These are phyloP conservation scores for Telmatochromis sp. DNA, from an alignment of 2,113 vertebrate genomes.

Conservation along the genomic window DNA sequence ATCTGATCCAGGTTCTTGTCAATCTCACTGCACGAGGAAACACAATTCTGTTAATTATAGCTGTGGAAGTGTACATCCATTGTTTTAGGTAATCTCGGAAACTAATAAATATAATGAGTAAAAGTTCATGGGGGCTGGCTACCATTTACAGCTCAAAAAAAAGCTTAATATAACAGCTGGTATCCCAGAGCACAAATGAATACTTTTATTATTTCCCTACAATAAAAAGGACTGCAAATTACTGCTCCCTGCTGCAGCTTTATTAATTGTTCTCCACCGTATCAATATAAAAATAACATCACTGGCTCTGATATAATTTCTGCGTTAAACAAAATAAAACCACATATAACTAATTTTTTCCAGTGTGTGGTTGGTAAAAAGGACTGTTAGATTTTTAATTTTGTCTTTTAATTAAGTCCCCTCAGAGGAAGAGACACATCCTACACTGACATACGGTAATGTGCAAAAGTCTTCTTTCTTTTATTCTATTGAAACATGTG, in stretches of 20 bases:
- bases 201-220: conserved; percentile 11
- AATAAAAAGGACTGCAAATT: conserved; percentile 24
- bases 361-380: neutral
- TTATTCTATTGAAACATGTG: neutral
- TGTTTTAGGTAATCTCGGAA: neutral
- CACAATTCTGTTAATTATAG: neutral
- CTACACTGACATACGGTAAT: neutral
- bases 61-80: neutral
- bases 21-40: conserved; percentile 84
- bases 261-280: conserved; percentile 11
- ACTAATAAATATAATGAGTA: neutral
- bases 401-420: neutral
- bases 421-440: neutral
- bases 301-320: neutral
- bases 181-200: neutral
- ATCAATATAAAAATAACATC: conserved; percentile 30
- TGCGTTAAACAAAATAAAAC: neutral
- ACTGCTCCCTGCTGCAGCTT: conserved; percentile 6
- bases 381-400: neutral
- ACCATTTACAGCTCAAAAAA: neutral
- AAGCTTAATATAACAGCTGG: neutral
- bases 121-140: neutral
- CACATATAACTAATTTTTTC: neutral
- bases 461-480: neutral
- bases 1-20: conserved; percentile 98